A percentile compares a stretch with the other conserved stretches of the same genome.
Evolutionary conservation across 2,888 invertebrate genomes (phyloP).

Genomic region (Chalcosyrphus nemorum): DNA sequence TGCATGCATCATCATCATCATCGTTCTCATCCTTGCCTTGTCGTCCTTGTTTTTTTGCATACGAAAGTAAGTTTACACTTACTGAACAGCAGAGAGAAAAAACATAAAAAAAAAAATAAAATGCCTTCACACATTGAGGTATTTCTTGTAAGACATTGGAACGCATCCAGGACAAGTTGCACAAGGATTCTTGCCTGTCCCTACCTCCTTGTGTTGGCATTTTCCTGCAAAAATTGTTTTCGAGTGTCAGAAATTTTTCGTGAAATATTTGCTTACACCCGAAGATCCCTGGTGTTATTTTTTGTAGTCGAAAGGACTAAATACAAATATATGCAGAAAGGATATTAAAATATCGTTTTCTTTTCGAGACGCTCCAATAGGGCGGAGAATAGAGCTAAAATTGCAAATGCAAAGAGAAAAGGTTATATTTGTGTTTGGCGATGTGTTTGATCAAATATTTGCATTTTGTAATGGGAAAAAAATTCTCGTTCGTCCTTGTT

Average conservation of each 20-base stretch:
- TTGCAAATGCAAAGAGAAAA: slow-evolving; percentile 57
- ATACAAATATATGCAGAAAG: slow-evolving; percentile 60
- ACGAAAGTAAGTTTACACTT: slow-evolving; percentile 44
- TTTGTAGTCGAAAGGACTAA: slow-evolving; percentile 52
- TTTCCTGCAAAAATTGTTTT: slow-evolving; percentile 35
- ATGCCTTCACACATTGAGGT: slow-evolving; percentile 66
- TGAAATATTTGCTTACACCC: slow-evolving; percentile 55
- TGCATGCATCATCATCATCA: slow-evolving; percentile 60
- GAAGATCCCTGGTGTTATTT: slow-evolving; percentile 18
- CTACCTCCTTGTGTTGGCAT: background rate
- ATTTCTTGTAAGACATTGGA: slow-evolving; percentile 43
- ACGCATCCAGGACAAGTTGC: background rate
- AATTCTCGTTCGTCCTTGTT: background rate
- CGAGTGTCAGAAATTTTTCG: slow-evolving; percentile 65
- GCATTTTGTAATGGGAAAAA: slow-evolving; percentile 64
- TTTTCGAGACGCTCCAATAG: slow-evolving; percentile 4
- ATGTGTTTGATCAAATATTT: slow-evolving; percentile 64
- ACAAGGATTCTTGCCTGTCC: slow-evolving; percentile 19
- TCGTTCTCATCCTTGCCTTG: background rate
- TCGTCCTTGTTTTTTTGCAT: slow-evolving; percentile 3
- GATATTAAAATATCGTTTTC: slow-evolving; percentile 71
- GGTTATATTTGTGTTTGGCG: slow-evolving; percentile 37
- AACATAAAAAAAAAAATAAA: slow-evolving; percentile 5
- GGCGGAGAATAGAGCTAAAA: slow-evolving; percentile 9
- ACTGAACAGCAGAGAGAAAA: background rate